Base-by-base conservation (phyloP, 2,797 vertebrate species). In the Poecilia wingei region DNA sequence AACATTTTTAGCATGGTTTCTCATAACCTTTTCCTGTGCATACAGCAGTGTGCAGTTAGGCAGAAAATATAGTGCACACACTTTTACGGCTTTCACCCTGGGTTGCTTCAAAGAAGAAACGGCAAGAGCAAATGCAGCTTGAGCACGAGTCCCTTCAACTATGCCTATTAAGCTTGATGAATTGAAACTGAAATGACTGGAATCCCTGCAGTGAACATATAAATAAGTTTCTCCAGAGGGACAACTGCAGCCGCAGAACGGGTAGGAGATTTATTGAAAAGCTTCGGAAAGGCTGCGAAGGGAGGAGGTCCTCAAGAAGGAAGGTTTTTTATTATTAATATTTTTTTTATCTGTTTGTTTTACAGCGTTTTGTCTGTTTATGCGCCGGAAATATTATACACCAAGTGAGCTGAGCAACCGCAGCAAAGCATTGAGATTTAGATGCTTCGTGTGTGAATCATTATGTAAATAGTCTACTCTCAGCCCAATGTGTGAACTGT, bases 101-200 rank as follows among this genome's bases (percentile, higher is more conserved):
- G 82, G 74, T 87, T 83, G 68, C 74, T 84, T 53, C n/a, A 53
- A 55, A 70, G 66, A 79, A 74, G 70, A 75, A 88, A 82, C 72
- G 79, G 82, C 79, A 59, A 80, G 73, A 82, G 76, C 31, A 71
- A 87, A 80, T 84, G 76, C 80, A 43, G 55, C 78, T 4, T 6
- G 61, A 92, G 80, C 72, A 72, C 69, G 7, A 64, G 85, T 68
- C 64, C 86, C 72, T 89, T 86, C 81, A 82, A 82, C 78, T 84
- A 55, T 74, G 89, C 71, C 87, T 82, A 87, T 89, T 90, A 82
- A 79, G 84, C 75, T 84, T 86, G 89, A 93, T 91, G 82, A 84
- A 91, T 90, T 87, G 87, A 83, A 91, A 81, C 51, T 72, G 85
- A 83, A 91, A 88, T 82, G 86, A 88, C 84, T 87, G 72, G 83